Percentiles rank a stretch among this genome's conserved stretches.
phyloP scores from a whole-genome alignment of 2,888 invertebrate genomes.

The Pristionchus japonicus region DNA sequence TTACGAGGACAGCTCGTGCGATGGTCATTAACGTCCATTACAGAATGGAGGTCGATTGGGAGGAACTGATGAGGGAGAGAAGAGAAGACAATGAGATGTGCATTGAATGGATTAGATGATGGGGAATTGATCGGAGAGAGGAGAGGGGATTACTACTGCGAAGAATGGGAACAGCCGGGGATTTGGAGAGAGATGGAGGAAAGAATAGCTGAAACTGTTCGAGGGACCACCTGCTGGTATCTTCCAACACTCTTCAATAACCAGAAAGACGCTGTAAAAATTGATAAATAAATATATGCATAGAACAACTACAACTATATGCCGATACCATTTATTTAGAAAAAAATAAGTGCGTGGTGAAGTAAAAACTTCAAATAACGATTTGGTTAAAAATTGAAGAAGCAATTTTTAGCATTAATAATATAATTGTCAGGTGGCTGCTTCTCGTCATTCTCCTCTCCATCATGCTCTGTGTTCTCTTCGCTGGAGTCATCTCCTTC shows the following conservation, averaged over 20 bases:
- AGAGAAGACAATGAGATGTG: conserved; percentile 1
- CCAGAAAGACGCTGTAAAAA: too few relatives aligned
- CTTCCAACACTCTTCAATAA: too few relatives aligned
- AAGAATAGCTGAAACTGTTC: not conserved
- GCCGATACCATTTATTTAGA: too few relatives aligned
- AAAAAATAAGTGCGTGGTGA: too few relatives aligned
- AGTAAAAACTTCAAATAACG: too few relatives aligned
- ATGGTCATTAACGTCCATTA: not conserved
- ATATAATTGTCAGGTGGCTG: conserved; percentile 67
- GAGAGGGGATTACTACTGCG: conserved; percentile 4
- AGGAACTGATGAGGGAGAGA: conserved; percentile 2
- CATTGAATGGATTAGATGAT: conserved; percentile 33
- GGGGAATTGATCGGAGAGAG: not conserved
- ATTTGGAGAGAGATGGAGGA: not conserved
- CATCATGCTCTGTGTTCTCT: conserved; percentile 70
- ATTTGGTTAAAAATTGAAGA: too few relatives aligned
- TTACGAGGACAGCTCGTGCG: not conserved
- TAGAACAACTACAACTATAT: too few relatives aligned
- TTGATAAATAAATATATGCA: too few relatives aligned
- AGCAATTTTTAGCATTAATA: too few relatives aligned
- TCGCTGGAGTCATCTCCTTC: conserved; percentile 72
- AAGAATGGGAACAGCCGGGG: not conserved
- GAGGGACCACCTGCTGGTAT: not conserved
- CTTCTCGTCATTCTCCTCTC: conserved; percentile 65
- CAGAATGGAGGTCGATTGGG: conserved; percentile 26